phyloP scores from a whole-genome alignment of 2,888 invertebrate genomes.

The Diaperis boleti region DNA sequence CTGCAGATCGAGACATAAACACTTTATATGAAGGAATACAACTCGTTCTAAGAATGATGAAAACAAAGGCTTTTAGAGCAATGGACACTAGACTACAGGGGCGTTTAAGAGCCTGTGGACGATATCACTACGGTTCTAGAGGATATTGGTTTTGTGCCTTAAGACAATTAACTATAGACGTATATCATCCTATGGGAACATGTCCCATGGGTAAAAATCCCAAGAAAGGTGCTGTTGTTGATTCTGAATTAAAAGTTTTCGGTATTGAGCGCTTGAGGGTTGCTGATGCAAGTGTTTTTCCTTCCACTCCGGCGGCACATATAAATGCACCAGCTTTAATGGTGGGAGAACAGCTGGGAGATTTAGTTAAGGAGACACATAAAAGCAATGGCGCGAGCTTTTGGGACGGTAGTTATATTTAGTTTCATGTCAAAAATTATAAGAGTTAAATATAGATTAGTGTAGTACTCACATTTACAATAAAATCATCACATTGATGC shows the following conservation, averaged over 20 bases:
- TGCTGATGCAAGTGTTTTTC: conserved; percentile 76
- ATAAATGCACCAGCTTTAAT: conserved; percentile 77
- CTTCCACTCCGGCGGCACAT: conserved; percentile 73
- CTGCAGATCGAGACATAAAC: conserved; percentile 63
- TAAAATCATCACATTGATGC: too few relatives aligned
- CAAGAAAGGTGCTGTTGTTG: conserved; percentile 73
- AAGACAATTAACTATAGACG: conserved; percentile 69
- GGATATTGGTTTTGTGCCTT: conserved; percentile 70
- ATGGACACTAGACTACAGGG: conserved; percentile 64
- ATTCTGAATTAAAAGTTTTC: conserved; percentile 71
- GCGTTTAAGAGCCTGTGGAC: conserved; percentile 63
- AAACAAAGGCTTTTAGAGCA: conserved; percentile 67
- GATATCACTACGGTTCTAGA: conserved; percentile 69
- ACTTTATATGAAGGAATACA: conserved; percentile 68
- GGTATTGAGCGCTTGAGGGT: conserved; percentile 72
- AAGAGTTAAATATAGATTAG: too few relatives aligned
- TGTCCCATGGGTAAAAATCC: conserved; percentile 76
- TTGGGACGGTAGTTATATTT: too few relatives aligned
- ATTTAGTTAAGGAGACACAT: conserved; percentile 69
- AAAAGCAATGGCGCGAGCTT: neutral
- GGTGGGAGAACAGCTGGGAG: conserved; percentile 78
- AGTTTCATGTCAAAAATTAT: too few relatives aligned
- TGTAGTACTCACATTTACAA: too few relatives aligned
- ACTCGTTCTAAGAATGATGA: conserved; percentile 62
- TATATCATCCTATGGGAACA: conserved; percentile 77